phyloP scores from a whole-genome alignment of 2,888 invertebrate genomes.

The Melipona beecheii region DNA sequence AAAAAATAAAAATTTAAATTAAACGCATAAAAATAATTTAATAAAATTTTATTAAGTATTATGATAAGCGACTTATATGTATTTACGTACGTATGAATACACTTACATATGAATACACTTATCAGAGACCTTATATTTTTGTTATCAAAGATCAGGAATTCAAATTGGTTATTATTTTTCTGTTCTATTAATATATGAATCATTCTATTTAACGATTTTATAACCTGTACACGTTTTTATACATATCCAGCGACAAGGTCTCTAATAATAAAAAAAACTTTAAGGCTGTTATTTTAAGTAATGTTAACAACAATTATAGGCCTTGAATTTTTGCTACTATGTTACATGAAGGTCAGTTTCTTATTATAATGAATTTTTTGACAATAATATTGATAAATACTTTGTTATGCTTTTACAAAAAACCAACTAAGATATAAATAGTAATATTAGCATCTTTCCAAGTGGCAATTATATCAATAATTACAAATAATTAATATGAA shows the following conservation, averaged over 20 bases:
- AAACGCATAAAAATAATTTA: slow-evolving; percentile 9
- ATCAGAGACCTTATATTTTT: slow-evolving; percentile 34
- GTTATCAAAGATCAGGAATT: slow-evolving; percentile 16
- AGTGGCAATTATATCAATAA: slow-evolving; percentile 22
- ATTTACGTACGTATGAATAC: slow-evolving; percentile 14
- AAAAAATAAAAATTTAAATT: slow-evolving; percentile 35
- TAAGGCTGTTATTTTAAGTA: slow-evolving; percentile 32
- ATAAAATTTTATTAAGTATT: slow-evolving; percentile 33
- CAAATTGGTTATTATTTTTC: slow-evolving; percentile 36
- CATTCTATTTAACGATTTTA: slow-evolving; percentile 28
- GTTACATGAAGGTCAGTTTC: slow-evolving; percentile 39
- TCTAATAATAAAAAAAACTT: slow-evolving; percentile 20
- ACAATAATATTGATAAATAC: slow-evolving; percentile 56
- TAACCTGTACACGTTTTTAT: slow-evolving; percentile 39
- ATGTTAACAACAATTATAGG: slow-evolving; percentile 36
- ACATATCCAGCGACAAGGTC: slow-evolving; percentile 49
- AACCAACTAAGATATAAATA: slow-evolving; percentile 24
- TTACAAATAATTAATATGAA: slow-evolving; percentile 24
- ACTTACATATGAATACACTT: slow-evolving; percentile 7
- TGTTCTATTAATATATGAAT: slow-evolving; percentile 9
- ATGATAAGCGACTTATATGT: slow-evolving; percentile 28
- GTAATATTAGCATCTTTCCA: slow-evolving; percentile 32
- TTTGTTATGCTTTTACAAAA: slow-evolving; percentile 46
- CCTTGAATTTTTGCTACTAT: slow-evolving; percentile 43
- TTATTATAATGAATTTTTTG: slow-evolving; percentile 52